Evolutionary conservation across 2,888 invertebrate genomes (phyloP), one percentile per base, ranked within the genome.

Genomic region (Pterostichus madidus): DNA sequence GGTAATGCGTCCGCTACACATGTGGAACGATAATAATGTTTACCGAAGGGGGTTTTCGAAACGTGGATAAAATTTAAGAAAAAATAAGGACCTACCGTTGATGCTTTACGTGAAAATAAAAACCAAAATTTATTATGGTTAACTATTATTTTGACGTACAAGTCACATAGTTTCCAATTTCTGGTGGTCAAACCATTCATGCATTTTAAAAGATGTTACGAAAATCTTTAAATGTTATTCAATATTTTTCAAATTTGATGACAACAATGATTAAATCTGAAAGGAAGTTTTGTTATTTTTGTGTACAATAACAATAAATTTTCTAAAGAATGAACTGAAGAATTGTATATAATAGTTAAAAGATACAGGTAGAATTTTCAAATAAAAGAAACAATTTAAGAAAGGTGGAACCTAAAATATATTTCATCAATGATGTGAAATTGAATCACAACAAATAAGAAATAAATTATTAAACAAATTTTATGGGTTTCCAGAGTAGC

Each of bases 321-420:
- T 64, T 35, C 68, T 44, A 17, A 71, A 71, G 68, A 71, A 39
- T n/a, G 44, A 44, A 44, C 68, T 15, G 44, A 44, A 39, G 44
- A 71, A 8, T 15, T 17, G 68, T 10, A 44, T 17, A 71, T 15
- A 44, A 71, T 44, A 39, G 44, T 11, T 11, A 5, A 2, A 64
- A 32, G n/a, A 13, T n/a, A 13, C 68, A 71, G 68, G 68, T 71
- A 71, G 39, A 39, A 15, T 71, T 71, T 71, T 15, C 24, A 44
- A 71, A 71, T 71, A 71, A 71, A 68, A 15, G 68, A 71, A 71
- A 71, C 64, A 68, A 44, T 71, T 71, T 39, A 71, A 10, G 35
- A 64, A 35, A 39, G 11, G 61, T 35, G 35, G 10, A 35, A 39
- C 44, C 15, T 15, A 71, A 71, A n/a, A 15, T 15, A n/a, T 71